Percentiles rank a stretch among this genome's conserved stretches.
Conservation (phyloP, 2,797 vertebrate genomes). For the Ambastaia sidthimunki region DNA sequence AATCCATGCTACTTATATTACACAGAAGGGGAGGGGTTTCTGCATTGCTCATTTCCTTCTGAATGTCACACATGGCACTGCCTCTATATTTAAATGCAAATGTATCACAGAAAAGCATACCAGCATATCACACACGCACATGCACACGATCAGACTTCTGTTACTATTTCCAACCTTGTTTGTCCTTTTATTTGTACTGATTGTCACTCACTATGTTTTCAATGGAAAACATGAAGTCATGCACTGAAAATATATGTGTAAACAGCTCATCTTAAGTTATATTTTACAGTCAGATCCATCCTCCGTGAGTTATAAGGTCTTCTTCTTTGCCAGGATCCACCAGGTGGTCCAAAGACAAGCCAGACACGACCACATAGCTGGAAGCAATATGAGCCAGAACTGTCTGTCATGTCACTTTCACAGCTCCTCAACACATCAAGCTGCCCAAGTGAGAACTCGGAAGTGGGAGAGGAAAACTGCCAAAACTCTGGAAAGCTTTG, state of each 20-base stretch:
- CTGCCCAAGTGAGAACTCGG: conserved; percentile 15
- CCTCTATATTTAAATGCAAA: conserved; percentile 33
- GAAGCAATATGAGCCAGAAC: conserved; percentile 41
- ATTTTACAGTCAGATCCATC: neutral
- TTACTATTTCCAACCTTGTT: conserved; percentile 28
- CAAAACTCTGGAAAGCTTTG: conserved; percentile 54
- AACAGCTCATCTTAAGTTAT: conserved; percentile 39
- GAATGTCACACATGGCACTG: neutral
- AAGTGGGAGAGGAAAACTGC: conserved; percentile 58
- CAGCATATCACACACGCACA: conserved; percentile 29
- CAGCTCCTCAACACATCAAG: conserved; percentile 22
- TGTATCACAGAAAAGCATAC: conserved; percentile 7
- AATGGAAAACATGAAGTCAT: conserved; percentile 34
- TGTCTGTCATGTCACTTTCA: conserved; percentile 5
- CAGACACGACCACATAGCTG: conserved; percentile 46
- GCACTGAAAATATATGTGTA: conserved; percentile 5
- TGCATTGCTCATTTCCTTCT: conserved; percentile 9
- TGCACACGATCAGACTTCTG: conserved; percentile 17
- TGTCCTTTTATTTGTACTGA: conserved; percentile 27
- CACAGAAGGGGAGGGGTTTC: no score
- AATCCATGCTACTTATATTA: no score
- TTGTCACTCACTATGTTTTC: conserved; percentile 6
- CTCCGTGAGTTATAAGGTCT: conserved; percentile 2
- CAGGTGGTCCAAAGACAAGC: conserved; percentile 56
- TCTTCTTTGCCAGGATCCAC: conserved; percentile 50